phyloP scores from a whole-genome alignment of 2,797 vertebrate species.

The Buphagus erythrorhynchus region DNA sequence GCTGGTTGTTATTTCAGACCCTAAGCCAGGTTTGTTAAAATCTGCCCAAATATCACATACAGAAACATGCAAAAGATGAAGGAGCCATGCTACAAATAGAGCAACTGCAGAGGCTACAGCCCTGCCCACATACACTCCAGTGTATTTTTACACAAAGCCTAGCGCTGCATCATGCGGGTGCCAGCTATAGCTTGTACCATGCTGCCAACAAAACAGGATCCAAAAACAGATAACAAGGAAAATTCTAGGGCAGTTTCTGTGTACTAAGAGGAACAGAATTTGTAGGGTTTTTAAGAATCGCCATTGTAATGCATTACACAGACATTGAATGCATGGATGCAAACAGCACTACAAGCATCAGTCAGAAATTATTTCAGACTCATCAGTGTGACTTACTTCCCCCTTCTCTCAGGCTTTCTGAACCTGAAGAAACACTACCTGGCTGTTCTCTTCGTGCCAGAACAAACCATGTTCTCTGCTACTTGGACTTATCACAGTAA shows the following conservation, averaged over 20 bases:
- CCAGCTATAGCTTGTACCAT: constrained; percentile 15
- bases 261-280: background rate
- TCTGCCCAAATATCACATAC: background rate
- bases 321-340: background rate
- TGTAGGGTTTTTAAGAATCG: background rate
- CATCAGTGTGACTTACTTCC: background rate
- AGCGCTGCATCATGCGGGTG: constrained; percentile 9
- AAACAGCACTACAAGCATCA: background rate
- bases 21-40: constrained; percentile 14
- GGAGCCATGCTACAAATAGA: constrained; percentile 45
- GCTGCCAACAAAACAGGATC: constrained; percentile 13
- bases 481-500: background rate
- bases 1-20: background rate
- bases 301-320: background rate
- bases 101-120: constrained; percentile 32
- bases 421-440: background rate
- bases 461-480: background rate
- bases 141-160: constrained; percentile 54
- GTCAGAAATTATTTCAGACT: background rate
- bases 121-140: background rate
- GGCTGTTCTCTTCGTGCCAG: background rate
- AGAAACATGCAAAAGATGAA: background rate
- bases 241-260: background rate
- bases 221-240: constrained; percentile 7
- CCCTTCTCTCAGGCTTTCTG: background rate